Evolutionary conservation across 2,113 vertebrate species (phyloP), one percentile per base, ranked within the genome.

Genomic region (Mormyrus iriodes): DNA sequence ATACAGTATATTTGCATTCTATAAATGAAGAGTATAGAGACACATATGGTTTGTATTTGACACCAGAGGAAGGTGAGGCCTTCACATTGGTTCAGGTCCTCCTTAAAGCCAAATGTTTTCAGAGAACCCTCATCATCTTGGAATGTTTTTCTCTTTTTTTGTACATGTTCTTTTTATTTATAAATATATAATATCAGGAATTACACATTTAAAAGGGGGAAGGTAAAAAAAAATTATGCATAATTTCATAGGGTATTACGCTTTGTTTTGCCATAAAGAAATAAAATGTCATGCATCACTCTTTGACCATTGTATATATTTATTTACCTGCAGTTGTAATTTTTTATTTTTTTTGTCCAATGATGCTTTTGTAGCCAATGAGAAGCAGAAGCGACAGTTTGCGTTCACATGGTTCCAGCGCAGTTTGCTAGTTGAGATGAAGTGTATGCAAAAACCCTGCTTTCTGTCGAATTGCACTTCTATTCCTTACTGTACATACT

Each of bases 1-100:
- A 88, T 88, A 87, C 35, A 65, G 17, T 88, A 88, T 88, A 79
- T 88, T 79, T 88, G 88, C 88, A 52, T 88, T 88, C 42, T 88
- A 82, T 88, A 88, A 52, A 39, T 88, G 48, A 73, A 88, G 87
- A 88, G 42, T 49, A 79, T 88, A 79, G 88, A 82, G 10, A 82
- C 48, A 24, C 69, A 15, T 51, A 46, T 73, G 65, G 46, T 88
- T 88, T 88, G 46, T 88, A 79, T 88, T 42, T 88, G 27, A 88
- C 4, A 42, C 69, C 69, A 82, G 88, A 48, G 69, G 46, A 79
- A 79, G 46, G 76, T 15, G 35, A 51, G 79, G 13, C 15, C 44
- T 79, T 69, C 87, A 88, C 17, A 10, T 88, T 49, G n/a, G 13
- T 88, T 42, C 61, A 73, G 61, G 61, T 88, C 88, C 76, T 82